Conservation (phyloP, 1,140 invertebrate species). For the Phthorimaea operculella region DNA sequence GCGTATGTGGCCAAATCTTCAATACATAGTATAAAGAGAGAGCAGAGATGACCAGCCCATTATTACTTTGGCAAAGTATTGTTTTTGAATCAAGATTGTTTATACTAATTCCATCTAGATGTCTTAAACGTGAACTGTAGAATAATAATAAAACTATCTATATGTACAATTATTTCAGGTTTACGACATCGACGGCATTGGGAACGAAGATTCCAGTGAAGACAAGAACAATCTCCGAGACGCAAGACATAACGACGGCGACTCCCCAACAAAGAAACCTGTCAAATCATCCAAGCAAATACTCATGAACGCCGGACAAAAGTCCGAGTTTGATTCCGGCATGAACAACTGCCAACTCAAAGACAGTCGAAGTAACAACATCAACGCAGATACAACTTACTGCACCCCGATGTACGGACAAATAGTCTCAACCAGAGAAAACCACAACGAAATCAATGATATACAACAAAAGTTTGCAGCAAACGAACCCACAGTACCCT, state of each 20-base stretch:
- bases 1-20: no score
- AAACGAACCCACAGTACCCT: slow-evolving; percentile 46
- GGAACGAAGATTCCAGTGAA: slow-evolving; percentile 49
- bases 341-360: slow-evolving; percentile 60
- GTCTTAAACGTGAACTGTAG: no score
- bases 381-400: slow-evolving; percentile 51
- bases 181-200: slow-evolving; percentile 56
- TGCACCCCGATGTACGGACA: slow-evolving; percentile 58
- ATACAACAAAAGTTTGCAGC: slow-evolving; percentile 55
- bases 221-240: slow-evolving; percentile 34
- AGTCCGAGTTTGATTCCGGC: slow-evolving; percentile 59
- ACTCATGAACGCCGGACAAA: slow-evolving; percentile 56
- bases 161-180: slow-evolving; percentile 36
- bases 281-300: slow-evolving; percentile 60
- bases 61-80: no score
- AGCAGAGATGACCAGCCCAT: no score
- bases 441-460: slow-evolving; percentile 61
- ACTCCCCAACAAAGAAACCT: slow-evolving; percentile 36
- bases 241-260: slow-evolving; percentile 28
- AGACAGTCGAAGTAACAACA: slow-evolving; percentile 38
- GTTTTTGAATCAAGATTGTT: no score
- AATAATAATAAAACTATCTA: no score
- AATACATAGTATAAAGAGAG: no score
- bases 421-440: slow-evolving; percentile 57
- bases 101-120: no score